Percentiles rank a stretch among this genome's conserved stretches.
These are phyloP conservation scores for Plagiodera versicolora DNA, from an alignment of 2,888 invertebrate species.

Conservation along the genomic window DNA sequence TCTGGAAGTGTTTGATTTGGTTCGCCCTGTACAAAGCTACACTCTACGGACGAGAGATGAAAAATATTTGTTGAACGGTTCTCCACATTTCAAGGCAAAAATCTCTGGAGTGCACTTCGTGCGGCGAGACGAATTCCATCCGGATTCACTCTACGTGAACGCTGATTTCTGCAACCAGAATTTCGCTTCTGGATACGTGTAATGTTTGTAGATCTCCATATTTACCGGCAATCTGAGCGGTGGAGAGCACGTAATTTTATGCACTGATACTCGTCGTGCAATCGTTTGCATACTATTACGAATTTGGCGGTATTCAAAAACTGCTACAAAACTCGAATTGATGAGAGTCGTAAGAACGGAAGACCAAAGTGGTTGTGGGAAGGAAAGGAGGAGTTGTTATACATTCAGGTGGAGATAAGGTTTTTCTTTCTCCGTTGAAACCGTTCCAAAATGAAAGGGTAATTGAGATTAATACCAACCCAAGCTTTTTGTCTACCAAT, in stretches of 20 bases:
- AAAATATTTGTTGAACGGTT: neutral
- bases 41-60: too few relatives aligned
- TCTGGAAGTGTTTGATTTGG: too few relatives aligned
- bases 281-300: slow-evolving; percentile 23
- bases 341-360: too few relatives aligned
- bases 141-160: slow-evolving; percentile 20
- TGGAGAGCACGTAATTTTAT: slow-evolving; percentile 17
- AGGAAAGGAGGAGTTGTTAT: too few relatives aligned
- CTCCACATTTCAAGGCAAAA: neutral
- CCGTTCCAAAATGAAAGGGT: too few relatives aligned
- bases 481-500: too few relatives aligned
- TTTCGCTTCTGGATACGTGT: slow-evolving; percentile 19
- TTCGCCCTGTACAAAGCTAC: too few relatives aligned
- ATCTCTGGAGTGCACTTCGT: neutral
- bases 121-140: slow-evolving; percentile 11
- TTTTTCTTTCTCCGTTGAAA: too few relatives aligned
- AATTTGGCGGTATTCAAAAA: slow-evolving; percentile 22
- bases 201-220: slow-evolving; percentile 25
- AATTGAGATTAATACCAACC: too few relatives aligned
- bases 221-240: slow-evolving; percentile 19
- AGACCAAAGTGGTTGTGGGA: too few relatives aligned
- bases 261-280: slow-evolving; percentile 10
- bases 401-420: too few relatives aligned
- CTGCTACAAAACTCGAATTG: too few relatives aligned
- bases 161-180: slow-evolving; percentile 12